Evolutionary conservation across 1,140 invertebrate species (phyloP).

Genomic region (Drosophila tropicalis): DNA sequence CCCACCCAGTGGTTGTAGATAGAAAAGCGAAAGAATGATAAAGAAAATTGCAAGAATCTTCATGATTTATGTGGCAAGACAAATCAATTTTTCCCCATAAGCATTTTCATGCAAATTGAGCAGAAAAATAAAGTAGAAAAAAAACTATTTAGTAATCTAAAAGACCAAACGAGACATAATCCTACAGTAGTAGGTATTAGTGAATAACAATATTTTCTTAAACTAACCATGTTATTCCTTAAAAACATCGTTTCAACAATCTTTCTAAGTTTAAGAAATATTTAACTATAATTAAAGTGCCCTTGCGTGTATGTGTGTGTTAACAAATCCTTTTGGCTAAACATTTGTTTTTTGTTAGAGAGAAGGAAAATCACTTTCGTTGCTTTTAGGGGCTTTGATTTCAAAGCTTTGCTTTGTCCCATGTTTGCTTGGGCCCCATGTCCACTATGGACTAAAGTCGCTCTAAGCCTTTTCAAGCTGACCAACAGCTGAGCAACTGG

Average conservation of each 20-base stretch:
- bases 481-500: constrained; percentile 7
- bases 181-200: no score
- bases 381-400: constrained; percentile 73
- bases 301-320: background rate
- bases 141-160: constrained; percentile 14
- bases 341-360: constrained; percentile 23
- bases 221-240: no score
- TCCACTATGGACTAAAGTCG: background rate
- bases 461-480: constrained; percentile 8
- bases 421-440: constrained; percentile 8
- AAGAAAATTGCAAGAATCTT: constrained; percentile 51
- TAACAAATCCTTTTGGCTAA: constrained; percentile 8
- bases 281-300: constrained; percentile 5
- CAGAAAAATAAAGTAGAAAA: constrained; percentile 5
- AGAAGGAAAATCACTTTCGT: constrained; percentile 52
- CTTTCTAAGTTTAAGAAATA: background rate
- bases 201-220: no score
- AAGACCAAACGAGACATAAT: no score
- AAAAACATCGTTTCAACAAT: no score
- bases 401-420: constrained; percentile 34
- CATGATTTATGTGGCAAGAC: constrained; percentile 66
- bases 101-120: constrained; percentile 12
- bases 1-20: background rate
- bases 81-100: constrained; percentile 44
- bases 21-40: background rate